Percentiles rank a stretch among this genome's conserved stretches.
phyloP scores from a whole-genome alignment of 1,140 invertebrate genomes.

The Anastatus disparis region DNA sequence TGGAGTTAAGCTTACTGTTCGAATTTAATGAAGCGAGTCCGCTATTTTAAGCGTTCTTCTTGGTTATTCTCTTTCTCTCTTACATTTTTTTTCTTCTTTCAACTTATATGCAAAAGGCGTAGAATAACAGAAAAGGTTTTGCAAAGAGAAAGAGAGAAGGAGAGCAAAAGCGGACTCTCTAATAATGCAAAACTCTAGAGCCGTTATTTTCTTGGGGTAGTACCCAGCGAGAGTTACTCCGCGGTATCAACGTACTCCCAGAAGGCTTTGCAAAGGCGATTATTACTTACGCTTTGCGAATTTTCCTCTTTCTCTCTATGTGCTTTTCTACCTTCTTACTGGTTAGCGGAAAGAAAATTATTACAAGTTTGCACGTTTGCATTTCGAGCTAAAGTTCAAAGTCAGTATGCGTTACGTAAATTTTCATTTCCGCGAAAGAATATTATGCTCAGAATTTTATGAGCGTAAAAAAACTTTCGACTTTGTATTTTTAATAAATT shows the following conservation, averaged over 20 bases:
- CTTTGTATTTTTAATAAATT: too few species aligned
- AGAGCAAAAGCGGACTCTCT: conserved; percentile 17
- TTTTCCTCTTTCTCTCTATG: conserved; percentile 6
- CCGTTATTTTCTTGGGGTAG: conserved; percentile 36
- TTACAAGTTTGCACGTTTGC: not conserved
- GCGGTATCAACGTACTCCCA: conserved; percentile 24
- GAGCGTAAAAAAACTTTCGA: too few species aligned
- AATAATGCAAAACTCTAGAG: conserved; percentile 34
- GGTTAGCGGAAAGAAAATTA: conserved; percentile 29
- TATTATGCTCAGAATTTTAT: too few species aligned
- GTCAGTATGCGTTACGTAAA: not conserved
- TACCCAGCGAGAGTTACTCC: too few species aligned
- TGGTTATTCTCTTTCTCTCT: too few species aligned
- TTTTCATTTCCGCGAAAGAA: not conserved
- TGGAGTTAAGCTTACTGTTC: conserved; percentile 5
- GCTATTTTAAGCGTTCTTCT: conserved; percentile 6
- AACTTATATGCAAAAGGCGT: too few species aligned
- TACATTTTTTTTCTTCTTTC: too few species aligned
- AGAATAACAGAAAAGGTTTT: too few species aligned
- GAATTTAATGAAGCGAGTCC: conserved; percentile 23
- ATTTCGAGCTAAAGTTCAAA: conserved; percentile 7
- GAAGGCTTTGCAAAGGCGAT: conserved; percentile 28
- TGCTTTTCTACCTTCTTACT: conserved; percentile 19
- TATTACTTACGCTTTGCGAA: conserved; percentile 19
- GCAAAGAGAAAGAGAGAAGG: too few species aligned